A percentile compares a stretch with the other conserved stretches of the same genome.
Evolutionary conservation across 2,113 vertebrate genomes (phyloP).

Genomic region (Burhinus bistriatus): DNA sequence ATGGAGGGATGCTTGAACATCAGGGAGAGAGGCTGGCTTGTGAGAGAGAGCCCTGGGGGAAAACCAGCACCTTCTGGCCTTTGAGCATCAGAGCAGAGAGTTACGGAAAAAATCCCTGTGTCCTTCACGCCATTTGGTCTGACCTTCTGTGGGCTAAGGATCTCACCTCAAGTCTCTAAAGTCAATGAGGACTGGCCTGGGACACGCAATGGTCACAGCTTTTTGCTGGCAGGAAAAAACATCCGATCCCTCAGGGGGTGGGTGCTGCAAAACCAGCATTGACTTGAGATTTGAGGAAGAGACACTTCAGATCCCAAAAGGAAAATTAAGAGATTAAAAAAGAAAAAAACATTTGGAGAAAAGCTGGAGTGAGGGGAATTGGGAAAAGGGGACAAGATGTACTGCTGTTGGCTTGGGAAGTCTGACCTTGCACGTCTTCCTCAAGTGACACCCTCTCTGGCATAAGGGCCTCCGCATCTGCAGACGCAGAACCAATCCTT

Average conservation of each 20-base stretch:
- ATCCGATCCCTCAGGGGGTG: fast-evolving
- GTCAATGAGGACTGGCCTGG: background rate
- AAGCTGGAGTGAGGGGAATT: background rate
- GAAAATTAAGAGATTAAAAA: background rate
- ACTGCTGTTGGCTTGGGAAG: background rate
- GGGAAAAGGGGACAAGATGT: fast-evolving
- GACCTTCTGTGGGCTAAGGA: background rate
- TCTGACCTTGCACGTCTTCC: background rate
- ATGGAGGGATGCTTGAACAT: fast-evolving
- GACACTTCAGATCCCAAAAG: background rate
- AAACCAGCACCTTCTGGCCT: background rate
- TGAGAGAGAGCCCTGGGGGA: background rate
- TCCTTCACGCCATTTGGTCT: background rate
- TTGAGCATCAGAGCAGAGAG: background rate
- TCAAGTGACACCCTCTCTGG: background rate
- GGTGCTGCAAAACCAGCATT: background rate
- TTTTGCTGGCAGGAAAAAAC: background rate
- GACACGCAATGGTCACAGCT: background rate
- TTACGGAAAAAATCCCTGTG: background rate
- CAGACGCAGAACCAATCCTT: background rate
- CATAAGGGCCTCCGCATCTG: fast-evolving
- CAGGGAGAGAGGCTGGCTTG: no score
- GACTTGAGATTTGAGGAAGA: background rate
- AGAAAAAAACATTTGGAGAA: background rate
- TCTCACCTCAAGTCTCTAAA: background rate